Conservation (phyloP, 2,113 vertebrate genomes). For the Hippocampus guttulatus region DNA sequence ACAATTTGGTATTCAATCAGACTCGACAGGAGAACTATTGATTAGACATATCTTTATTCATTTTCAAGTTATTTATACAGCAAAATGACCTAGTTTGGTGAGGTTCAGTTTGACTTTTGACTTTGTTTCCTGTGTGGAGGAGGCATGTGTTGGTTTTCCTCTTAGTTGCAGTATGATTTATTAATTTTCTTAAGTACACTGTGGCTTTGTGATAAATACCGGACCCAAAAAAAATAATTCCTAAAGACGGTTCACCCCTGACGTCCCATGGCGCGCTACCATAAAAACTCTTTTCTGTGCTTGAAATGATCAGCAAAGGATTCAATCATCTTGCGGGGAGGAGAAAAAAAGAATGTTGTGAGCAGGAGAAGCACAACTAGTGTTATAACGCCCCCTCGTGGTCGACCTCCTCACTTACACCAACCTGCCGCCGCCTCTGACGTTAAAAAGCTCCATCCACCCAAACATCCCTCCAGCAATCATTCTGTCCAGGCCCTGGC, state of each 20-base stretch:
- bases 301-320: background rate
- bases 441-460: no score
- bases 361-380: background rate
- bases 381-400: conserved; percentile 35
- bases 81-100: background rate
- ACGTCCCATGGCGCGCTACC: background rate
- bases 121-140: background rate
- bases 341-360: background rate
- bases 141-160: background rate
- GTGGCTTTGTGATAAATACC: background rate
- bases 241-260: background rate
- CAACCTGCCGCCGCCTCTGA: background rate
- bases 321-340: background rate
- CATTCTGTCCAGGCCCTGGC: background rate
- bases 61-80: background rate
- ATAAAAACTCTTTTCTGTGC: background rate
- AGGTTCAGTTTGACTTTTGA: background rate
- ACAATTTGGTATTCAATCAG: background rate
- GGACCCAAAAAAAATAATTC: background rate
- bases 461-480: background rate
- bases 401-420: background rate
- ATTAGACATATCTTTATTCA: background rate
- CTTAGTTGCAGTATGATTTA: background rate
- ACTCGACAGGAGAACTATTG: background rate
- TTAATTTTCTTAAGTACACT: background rate